These are phyloP conservation scores for Marronus borbonicus DNA, from an alignment of 2,888 invertebrate species.

Conservation along the genomic window DNA sequence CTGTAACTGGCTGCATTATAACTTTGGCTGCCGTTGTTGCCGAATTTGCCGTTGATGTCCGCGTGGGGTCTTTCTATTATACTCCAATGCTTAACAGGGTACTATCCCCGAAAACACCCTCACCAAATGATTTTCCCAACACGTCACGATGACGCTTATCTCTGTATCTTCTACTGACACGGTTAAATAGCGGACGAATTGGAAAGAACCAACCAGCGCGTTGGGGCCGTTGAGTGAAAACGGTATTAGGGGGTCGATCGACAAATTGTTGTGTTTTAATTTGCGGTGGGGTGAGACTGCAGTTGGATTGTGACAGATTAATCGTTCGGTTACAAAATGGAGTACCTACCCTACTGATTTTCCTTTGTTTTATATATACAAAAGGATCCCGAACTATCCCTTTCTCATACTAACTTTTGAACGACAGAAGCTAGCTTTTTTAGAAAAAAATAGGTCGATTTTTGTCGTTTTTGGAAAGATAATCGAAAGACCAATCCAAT, in stretches of 20 bases:
- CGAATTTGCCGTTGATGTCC: constrained; percentile 47
- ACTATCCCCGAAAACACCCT: constrained; percentile 37
- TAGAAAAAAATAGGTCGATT: too few relatives aligned
- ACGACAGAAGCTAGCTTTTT: too few relatives aligned
- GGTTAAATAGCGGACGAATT: constrained; percentile 42
- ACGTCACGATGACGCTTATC: constrained; percentile 52
- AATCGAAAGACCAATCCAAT: too few relatives aligned
- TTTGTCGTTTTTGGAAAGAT: too few relatives aligned
- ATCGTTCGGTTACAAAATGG: constrained; percentile 55
- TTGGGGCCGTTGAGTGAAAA: background rate
- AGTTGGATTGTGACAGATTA: constrained; percentile 51
- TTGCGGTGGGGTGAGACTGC: constrained; percentile 48
- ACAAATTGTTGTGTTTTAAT: constrained; percentile 56
- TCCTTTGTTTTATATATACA: background rate
- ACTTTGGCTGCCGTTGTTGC: constrained; percentile 48
- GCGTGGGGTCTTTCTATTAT: constrained; percentile 47
- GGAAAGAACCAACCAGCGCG: constrained; percentile 10
- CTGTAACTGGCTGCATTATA: constrained; percentile 57
- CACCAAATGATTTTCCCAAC: constrained; percentile 50
- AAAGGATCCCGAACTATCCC: too few relatives aligned
- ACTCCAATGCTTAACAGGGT: constrained; percentile 44
- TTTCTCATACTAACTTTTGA: too few relatives aligned
- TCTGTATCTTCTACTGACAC: constrained; percentile 49
- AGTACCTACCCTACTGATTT: constrained; percentile 20
- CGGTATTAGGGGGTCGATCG: constrained; percentile 19